Percentiles rank a stretch among this genome's conserved stretches.
Evolutionary conservation across 2,888 invertebrate genomes (phyloP).

Genomic region (Drosophila robusta): DNA sequence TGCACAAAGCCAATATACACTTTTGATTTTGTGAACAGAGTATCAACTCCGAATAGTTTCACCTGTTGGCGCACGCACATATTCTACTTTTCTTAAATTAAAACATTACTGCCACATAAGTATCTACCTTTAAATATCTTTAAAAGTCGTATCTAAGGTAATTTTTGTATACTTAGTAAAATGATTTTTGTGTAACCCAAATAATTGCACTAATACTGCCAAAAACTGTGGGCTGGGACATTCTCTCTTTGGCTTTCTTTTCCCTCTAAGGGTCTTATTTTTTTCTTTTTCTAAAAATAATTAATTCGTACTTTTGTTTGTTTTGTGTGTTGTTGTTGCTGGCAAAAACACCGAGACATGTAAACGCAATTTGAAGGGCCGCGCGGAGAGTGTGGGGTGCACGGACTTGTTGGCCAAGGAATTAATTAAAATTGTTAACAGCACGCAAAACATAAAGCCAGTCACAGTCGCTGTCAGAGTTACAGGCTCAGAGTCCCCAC

Average conservation of each 20-base stretch:
- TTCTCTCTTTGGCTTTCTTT: neutral
- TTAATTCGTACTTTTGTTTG: conserved; percentile 18
- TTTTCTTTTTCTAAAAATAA: conserved; percentile 8
- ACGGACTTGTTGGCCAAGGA: conserved; percentile 16
- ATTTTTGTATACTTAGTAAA: neutral
- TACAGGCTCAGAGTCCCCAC: conserved; percentile 1
- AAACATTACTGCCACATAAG: too few relatives aligned
- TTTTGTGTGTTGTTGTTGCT: conserved; percentile 2
- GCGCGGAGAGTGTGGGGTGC: neutral
- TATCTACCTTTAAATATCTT: too few relatives aligned
- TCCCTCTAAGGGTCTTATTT: neutral
- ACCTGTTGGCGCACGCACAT: too few relatives aligned
- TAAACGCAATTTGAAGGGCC: conserved; percentile 29
- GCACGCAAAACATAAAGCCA: conserved; percentile 36
- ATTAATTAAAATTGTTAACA: conserved; percentile 47
- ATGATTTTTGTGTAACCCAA: neutral
- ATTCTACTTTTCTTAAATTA: too few relatives aligned
- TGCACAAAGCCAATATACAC: neutral
- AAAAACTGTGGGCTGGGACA: neutral
- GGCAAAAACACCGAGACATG: conserved; percentile 21
- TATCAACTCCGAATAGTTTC: too few relatives aligned
- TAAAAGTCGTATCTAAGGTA: too few relatives aligned
- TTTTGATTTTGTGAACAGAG: neutral
- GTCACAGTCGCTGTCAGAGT: conserved; percentile 7
- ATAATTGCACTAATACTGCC: neutral